Evolutionary conservation across 2,888 invertebrate species (phyloP).

Genomic region (Catocala nupta): DNA sequence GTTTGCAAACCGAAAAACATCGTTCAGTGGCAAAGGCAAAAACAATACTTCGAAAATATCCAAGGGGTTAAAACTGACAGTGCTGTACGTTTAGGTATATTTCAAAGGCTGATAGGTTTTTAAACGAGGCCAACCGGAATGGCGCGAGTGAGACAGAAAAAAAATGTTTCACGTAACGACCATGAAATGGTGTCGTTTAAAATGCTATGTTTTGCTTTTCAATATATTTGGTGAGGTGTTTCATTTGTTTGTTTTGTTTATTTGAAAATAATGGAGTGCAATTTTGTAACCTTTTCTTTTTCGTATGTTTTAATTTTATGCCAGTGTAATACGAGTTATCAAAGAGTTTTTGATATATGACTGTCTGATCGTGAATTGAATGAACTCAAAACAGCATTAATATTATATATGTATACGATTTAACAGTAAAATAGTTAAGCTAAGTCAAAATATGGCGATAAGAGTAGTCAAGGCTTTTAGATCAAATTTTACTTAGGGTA

Average conservation of each 20-base stretch:
- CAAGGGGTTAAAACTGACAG: constrained; percentile 29
- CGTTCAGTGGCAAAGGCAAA: constrained; percentile 26
- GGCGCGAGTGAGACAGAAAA: constrained; percentile 35
- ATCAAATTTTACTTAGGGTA: too few species aligned
- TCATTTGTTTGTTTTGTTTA: constrained; percentile 12
- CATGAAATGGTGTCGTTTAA: constrained; percentile 48
- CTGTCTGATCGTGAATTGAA: too few species aligned
- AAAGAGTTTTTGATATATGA: too few species aligned
- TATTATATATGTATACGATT: too few species aligned
- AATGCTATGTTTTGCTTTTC: constrained; percentile 38
- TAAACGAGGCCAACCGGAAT: constrained; percentile 50
- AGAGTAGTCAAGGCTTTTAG: too few species aligned
- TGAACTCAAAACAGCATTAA: too few species aligned
- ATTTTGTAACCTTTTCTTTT: neutral
- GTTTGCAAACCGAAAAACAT: constrained; percentile 6
- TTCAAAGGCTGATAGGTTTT: constrained; percentile 52
- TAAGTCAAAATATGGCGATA: too few species aligned
- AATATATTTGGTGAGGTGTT: constrained; percentile 16
- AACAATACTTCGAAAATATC: constrained; percentile 36
- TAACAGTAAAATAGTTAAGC: too few species aligned
- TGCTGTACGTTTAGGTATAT: constrained; percentile 39
- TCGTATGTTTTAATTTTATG: neutral
- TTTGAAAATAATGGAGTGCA: constrained; percentile 9
- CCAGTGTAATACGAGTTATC: too few species aligned
- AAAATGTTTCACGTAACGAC: constrained; percentile 49